A percentile compares a stretch with the other conserved stretches of the same genome.
Conservation (phyloP, 2,797 vertebrate genomes). For the Atherinosoma microstoma region DNA sequence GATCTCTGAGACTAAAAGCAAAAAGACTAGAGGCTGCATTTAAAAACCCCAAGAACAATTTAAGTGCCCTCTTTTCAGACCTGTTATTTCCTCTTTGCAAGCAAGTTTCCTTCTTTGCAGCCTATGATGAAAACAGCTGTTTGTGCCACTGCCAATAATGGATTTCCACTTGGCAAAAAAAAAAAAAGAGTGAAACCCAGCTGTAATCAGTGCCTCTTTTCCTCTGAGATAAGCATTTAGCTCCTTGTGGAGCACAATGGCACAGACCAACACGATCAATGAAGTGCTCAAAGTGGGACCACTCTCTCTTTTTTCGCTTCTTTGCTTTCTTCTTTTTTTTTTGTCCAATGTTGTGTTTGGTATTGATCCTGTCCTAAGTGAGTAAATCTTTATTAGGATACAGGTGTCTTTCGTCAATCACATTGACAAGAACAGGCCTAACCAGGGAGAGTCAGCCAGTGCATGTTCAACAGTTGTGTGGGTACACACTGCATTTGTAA, state of each 20-base stretch:
- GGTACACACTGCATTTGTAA: conserved; percentile 21
- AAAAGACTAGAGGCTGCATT: conserved; percentile 3
- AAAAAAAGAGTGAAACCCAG: conserved; percentile 52
- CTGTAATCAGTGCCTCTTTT: conserved; percentile 53
- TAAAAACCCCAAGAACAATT: background rate
- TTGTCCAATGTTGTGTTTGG: conserved; percentile 2
- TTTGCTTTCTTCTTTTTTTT: conserved; percentile 26
- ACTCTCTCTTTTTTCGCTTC: background rate
- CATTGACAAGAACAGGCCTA: conserved; percentile 22
- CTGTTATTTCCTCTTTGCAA: conserved; percentile 45
- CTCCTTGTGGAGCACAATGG: conserved; percentile 36
- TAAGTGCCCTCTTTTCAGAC: conserved; percentile 10
- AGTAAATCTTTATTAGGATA: conserved; percentile 43
- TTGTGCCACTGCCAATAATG: conserved; percentile 53
- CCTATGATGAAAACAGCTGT: conserved; percentile 63
- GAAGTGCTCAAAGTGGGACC: conserved; percentile 33
- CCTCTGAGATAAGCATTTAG: conserved; percentile 50
- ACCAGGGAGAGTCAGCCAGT: background rate
- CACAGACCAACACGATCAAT: conserved; percentile 25
- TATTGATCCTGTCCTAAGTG: conserved; percentile 43
- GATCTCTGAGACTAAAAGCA: background rate
- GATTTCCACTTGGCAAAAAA: conserved; percentile 44
- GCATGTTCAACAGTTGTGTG: conserved; percentile 22
- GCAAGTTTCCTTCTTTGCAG: conserved; percentile 67
- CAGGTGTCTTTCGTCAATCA: conserved; percentile 35